These are phyloP conservation scores for Acyrthosiphon pisum DNA, from an alignment of 1,140 invertebrate species.

Conservation along the genomic window DNA sequence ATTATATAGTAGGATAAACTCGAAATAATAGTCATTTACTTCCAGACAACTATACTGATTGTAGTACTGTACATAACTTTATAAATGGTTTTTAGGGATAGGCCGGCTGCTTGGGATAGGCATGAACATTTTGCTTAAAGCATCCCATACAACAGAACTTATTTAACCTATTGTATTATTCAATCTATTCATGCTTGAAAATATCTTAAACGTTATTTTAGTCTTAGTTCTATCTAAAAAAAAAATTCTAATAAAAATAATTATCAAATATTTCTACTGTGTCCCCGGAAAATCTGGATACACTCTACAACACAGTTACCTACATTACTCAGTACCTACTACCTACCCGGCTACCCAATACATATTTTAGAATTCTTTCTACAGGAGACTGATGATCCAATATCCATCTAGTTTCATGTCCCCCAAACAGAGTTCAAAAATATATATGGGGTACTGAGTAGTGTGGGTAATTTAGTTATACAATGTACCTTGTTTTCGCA, in stretches of 20 bases:
- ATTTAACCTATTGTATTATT: background rate
- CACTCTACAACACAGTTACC: too few species aligned
- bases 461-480: too few species aligned
- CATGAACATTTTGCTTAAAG: background rate
- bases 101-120: background rate
- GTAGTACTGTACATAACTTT: background rate
- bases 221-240: background rate
- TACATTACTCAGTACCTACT: too few species aligned
- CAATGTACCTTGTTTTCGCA: too few species aligned
- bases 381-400: too few species aligned
- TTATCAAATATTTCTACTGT: background rate
- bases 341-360: too few species aligned
- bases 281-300: too few species aligned
- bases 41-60: background rate
- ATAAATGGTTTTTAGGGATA: background rate
- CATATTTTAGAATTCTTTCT: too few species aligned
- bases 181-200: background rate
- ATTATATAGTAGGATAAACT: background rate
- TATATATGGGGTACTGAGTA: too few species aligned
- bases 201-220: background rate
- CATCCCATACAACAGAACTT: background rate
- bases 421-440: too few species aligned
- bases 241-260: background rate
- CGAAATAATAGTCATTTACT: background rate
- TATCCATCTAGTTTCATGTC: too few species aligned